These are phyloP conservation scores for Cephus pulcher DNA, from an alignment of 2,888 invertebrate genomes.

Conservation along the genomic window DNA sequence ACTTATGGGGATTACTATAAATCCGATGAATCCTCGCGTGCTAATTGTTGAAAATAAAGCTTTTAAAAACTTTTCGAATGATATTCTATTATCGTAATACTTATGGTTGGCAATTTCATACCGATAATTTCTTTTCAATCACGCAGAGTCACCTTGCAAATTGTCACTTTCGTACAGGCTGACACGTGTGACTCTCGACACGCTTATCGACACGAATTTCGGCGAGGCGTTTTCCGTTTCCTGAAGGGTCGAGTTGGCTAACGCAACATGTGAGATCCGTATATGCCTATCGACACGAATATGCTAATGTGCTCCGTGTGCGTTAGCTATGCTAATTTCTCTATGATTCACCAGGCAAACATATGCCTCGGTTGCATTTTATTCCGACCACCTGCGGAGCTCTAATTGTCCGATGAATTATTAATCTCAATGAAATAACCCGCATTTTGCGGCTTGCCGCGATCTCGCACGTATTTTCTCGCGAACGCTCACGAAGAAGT, in stretches of 20 bases:
- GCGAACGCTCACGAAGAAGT: background rate
- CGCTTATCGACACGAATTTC: background rate
- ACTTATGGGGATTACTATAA: background rate
- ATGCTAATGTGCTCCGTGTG: slow-evolving; percentile 55
- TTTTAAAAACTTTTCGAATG: background rate
- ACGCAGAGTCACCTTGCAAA: background rate
- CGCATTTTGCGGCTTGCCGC: slow-evolving; percentile 14
- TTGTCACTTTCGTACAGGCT: background rate
- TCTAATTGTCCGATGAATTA: slow-evolving; percentile 56
- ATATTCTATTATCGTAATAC: background rate
- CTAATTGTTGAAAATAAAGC: background rate
- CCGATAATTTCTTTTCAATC: background rate
- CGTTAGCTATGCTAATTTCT: slow-evolving; percentile 58
- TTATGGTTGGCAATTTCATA: background rate
- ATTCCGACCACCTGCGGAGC: slow-evolving; percentile 57
- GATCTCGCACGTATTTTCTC: slow-evolving; percentile 1
- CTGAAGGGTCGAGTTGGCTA: background rate
- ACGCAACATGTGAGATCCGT: slow-evolving; percentile 39
- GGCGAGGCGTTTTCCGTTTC: background rate
- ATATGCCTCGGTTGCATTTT: slow-evolving; percentile 53
- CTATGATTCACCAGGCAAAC: slow-evolving; percentile 61
- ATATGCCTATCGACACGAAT: slow-evolving; percentile 50
- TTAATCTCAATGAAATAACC: slow-evolving; percentile 40
- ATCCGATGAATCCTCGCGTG: background rate
- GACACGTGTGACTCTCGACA: background rate